Conservation (phyloP, 2,797 vertebrate genomes). For the Staurois parvus region DNA sequence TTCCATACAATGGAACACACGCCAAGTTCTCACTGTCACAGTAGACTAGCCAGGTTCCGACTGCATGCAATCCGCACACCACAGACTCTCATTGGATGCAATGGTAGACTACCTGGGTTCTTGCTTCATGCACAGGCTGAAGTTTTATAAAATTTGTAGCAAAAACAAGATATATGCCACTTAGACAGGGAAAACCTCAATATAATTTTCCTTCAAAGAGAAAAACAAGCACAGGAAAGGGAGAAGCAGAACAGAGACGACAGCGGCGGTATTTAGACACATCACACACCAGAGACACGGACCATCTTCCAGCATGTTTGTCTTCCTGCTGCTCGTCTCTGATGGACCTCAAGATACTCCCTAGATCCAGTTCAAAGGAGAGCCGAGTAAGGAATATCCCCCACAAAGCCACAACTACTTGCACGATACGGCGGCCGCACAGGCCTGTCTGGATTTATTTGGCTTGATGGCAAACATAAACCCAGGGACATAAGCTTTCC, state of each 20-base stretch:
- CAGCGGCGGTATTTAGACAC: not conserved
- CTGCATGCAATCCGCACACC: not conserved
- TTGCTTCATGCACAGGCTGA: not conserved
- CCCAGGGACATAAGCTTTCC: not conserved
- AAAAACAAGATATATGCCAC: not conserved
- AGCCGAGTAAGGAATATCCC: not conserved
- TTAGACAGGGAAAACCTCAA: constrained; percentile 9
- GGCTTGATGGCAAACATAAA: constrained; percentile 26
- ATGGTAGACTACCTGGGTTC: too few relatives aligned
- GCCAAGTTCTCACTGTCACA: too few relatives aligned
- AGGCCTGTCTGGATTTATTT: constrained; percentile 20
- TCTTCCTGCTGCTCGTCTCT: constrained; percentile 14
- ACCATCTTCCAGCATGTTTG: not conserved
- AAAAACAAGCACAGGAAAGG: constrained; percentile 25
- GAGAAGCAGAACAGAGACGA: constrained; percentile 5
- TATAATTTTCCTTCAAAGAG: constrained; percentile 12
- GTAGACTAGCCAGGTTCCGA: too few relatives aligned
- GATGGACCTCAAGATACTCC: not conserved
- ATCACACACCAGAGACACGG: constrained; percentile 1
- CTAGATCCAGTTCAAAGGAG: constrained; percentile 25
- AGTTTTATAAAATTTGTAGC: not conserved
- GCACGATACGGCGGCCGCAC: constrained; percentile 2
- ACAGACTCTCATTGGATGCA: not conserved
- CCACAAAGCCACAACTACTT: not conserved
- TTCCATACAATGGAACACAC: too few relatives aligned